These are phyloP conservation scores for Stratiomys singularior DNA, from an alignment of 2,888 invertebrate species.

Conservation along the genomic window DNA sequence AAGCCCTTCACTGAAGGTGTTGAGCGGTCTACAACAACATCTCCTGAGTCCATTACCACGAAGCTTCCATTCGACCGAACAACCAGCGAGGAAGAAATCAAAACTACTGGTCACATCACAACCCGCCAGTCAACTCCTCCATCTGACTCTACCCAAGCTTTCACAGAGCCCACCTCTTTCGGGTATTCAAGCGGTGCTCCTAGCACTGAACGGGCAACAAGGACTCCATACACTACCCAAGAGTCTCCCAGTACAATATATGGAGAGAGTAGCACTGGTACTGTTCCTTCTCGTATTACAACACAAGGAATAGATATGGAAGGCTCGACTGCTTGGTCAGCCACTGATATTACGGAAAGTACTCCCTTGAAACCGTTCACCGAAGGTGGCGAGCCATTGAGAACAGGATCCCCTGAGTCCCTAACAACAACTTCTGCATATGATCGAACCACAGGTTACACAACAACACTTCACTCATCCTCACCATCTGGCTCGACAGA, in stretches of 20 bases:
- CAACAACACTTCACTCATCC: neutral
- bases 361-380: neutral
- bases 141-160: neutral
- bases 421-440: neutral
- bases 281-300: neutral
- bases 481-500: neutral
- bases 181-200: too few relatives aligned
- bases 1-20: neutral
- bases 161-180: neutral
- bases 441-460: neutral
- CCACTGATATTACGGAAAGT: too few relatives aligned
- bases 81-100: neutral
- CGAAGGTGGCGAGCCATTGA: neutral
- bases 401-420: neutral
- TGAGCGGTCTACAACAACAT: neutral
- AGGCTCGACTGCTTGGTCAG: too few relatives aligned
- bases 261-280: too few relatives aligned
- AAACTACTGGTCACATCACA: neutral
- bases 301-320: too few relatives aligned
- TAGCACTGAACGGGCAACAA: too few relatives aligned
- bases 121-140: neutral
- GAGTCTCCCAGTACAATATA: too few relatives aligned
- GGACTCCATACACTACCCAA: too few relatives aligned
- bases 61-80: neutral
- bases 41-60: neutral